Evolutionary conservation across 2,797 vertebrate species (phyloP).

Genomic region (Potorous gilbertii): DNA sequence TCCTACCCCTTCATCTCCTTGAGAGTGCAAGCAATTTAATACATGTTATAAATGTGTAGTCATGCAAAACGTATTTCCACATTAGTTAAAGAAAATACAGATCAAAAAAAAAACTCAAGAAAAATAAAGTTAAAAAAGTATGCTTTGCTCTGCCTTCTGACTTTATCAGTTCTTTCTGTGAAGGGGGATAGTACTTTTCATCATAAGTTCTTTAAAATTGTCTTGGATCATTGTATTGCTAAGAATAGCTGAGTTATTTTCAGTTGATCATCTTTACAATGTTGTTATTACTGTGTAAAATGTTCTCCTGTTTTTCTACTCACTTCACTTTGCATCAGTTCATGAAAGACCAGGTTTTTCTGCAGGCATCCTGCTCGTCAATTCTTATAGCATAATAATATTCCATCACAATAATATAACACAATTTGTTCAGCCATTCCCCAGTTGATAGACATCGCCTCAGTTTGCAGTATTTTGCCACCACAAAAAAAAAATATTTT

Average conservation of each 20-base stretch:
- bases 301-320: neutral
- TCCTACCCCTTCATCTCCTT: neutral
- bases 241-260: neutral
- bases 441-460: neutral
- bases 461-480: neutral
- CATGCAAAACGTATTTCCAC: neutral
- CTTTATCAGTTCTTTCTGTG: neutral
- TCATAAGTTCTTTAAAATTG: neutral
- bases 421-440: neutral
- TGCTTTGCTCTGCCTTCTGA: neutral
- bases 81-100: neutral
- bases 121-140: neutral
- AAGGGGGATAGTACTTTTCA: neutral
- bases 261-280: neutral
- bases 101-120: neutral
- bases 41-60: neutral
- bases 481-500: neutral
- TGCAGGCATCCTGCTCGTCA: neutral
- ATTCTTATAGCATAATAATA: neutral
- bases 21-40: neutral
- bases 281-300: neutral
- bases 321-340: neutral
- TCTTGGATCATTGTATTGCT: neutral
- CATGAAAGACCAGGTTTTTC: neutral
- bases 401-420: neutral